Evolutionary conservation across 1,140 invertebrate genomes (phyloP), one percentile per base, ranked within the genome.

Genomic region (Stenopsyche tienmushanensis): DNA sequence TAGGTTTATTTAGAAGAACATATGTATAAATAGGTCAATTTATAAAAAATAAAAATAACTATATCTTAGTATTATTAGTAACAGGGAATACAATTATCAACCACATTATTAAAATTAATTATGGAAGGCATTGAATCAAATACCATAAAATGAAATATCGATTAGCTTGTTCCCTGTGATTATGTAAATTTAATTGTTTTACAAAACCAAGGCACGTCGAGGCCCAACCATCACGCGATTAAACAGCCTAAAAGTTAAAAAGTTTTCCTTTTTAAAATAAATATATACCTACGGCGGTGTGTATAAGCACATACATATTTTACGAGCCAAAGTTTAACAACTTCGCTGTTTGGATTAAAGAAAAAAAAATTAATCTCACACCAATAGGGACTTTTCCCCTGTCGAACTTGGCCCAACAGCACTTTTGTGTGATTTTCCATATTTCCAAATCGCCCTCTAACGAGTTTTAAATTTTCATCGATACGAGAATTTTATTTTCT

Each of bases 121-220:
- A n/a, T n/a, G n/a, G n/a, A n/a, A n/a, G n/a, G n/a, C n/a, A n/a
- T n/a, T n/a, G n/a, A n/a, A n/a, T n/a, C n/a, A n/a, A n/a, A n/a
- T n/a, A n/a, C n/a, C n/a, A n/a, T n/a, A 34, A 7, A 34, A 34
- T n/a, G 25, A 18, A 55, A 20, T 55, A 55, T 55, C 52, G 52
- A 50, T 50, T 21, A 10, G 10, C 23, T 3, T 3, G 47, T 20
- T 9, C 15, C 3, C 47, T 3, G 21, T 21, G 47, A 55, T 34
- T 55, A 55, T 55, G 52, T 17, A 55, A 55, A 55, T 55, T 55
- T 55, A 34, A 55, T 26, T 55, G 52, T 55, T 55, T 39, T 15
- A 34, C 52, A 17, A 55, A 21, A n/a, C 18, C 41, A 17, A 15
- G 18, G 41, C n/a, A 44, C 41, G 18, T 44, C 18, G 18, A 44